Conservation (phyloP, 2,888 invertebrate genomes). For the Cacoxenus indagator region DNA sequence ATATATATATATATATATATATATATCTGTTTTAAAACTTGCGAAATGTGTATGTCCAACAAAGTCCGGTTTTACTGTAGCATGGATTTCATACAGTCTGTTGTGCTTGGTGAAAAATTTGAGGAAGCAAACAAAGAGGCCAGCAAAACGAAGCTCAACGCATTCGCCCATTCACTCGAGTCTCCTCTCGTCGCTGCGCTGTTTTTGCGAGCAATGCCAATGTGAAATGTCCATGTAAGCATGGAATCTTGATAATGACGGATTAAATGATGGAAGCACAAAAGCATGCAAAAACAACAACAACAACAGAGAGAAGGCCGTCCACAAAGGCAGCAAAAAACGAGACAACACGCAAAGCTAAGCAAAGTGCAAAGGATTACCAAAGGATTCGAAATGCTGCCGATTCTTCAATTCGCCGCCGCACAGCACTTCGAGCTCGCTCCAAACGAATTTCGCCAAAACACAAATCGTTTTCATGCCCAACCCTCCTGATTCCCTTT, state of each 20-base stretch:
- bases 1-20: too few relatives aligned
- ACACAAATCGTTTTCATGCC: conserved; percentile 1
- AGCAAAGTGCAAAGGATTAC: conserved; percentile 12
- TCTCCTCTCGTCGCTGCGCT: conserved; percentile 11
- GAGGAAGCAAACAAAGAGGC: conserved; percentile 27
- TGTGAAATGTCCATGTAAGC: conserved; percentile 14
- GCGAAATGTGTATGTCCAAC: too few relatives aligned
- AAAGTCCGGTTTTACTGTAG: too few relatives aligned
- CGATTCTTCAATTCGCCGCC: neutral
- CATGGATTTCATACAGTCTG: too few relatives aligned
- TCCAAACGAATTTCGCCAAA: neutral
- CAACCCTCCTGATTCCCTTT: neutral
- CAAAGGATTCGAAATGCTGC: conserved; percentile 17
- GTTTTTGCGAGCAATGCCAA: conserved; percentile 46
- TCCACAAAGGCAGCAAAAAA: neutral
- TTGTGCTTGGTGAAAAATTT: conserved; percentile 4
- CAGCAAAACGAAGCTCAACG: conserved; percentile 48
- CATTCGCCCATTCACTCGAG: conserved; percentile 38
- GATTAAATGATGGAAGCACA: conserved; percentile 5
- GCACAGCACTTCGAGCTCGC: neutral
- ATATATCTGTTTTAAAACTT: too few relatives aligned
- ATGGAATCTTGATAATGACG: conserved; percentile 18
- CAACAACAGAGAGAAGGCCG: neutral
- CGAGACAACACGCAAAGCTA: conserved; percentile 22
- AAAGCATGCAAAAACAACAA: conserved; percentile 1